Evolutionary conservation across 2,113 vertebrate species (phyloP), one percentile per base, ranked within the genome.

Genomic region (Dascyllus trimaculatus): DNA sequence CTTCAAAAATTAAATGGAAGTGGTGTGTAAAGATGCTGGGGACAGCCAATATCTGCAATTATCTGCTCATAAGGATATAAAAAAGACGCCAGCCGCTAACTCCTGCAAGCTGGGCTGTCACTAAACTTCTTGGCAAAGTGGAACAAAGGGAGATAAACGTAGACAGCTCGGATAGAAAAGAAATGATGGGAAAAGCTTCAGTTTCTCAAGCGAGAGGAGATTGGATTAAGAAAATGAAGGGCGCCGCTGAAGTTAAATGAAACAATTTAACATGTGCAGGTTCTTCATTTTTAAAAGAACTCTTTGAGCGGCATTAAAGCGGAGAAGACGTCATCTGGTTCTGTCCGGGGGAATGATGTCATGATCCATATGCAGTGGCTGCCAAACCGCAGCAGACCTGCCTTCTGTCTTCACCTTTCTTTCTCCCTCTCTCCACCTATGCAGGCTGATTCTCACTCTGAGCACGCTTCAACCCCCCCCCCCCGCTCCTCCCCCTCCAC

Each of bases 401-500:
- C 80, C 60, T 80, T 26, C 78, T 87, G 69, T 86, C 85, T 70
- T 86, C 68, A 80, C 85, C 84, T 81, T 26, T 61, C 81, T 79
- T 22, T 53, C 71, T 79, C 52, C 26, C 78, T 80, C 83, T 78
- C 53, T 64, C 63, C 58, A 57, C 77, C 51, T 74, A 51, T 60
- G 77, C 74, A 73, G 78, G 32, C 64, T 75, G 62, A 88, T 91
- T 91, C n/a, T 71, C 68, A 85, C 71, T 87, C 89, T 19, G 72
- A 80, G 69, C 91, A 90, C 80, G 75, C 56, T 76, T 58, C 51
- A 15, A n/a, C 14, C 9, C 6, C 38, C 67, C 70, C 49, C 38
- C 11, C 32, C 18, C 45, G 18, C 61, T 3, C 21, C n/a, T 5
- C 25, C 38, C 49, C 25, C 57, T 17, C 58, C 59, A 22, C 65